Conservation (phyloP, 2,797 vertebrate genomes). For the Trachurus trachurus region DNA sequence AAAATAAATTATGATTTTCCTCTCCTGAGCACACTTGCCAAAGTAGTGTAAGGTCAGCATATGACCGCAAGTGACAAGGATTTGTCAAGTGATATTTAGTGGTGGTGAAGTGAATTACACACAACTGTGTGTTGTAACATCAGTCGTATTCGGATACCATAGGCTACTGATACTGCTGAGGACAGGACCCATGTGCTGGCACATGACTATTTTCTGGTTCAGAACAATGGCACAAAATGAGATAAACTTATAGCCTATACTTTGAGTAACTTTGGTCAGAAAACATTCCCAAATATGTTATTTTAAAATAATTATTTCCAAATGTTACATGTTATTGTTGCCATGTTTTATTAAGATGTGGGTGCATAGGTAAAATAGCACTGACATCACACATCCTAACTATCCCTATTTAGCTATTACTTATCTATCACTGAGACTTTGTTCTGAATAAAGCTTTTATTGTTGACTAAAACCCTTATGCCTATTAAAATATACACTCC, state of each 20-base stretch:
- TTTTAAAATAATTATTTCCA: neutral
- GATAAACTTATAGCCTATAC: neutral
- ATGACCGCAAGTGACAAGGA: constrained; percentile 33
- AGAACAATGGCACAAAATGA: neutral
- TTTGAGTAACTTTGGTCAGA: neutral
- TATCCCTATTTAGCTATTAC: too few species aligned
- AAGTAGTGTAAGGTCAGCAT: constrained; percentile 51
- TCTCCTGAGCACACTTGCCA: constrained; percentile 31
- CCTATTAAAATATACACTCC: neutral
- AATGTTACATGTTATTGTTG: too few species aligned
- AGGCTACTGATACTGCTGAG: neutral
- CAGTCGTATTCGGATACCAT: neutral
- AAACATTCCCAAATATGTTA: neutral
- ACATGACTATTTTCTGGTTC: neutral
- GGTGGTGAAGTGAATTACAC: constrained; percentile 16
- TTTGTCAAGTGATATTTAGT: constrained; percentile 27
- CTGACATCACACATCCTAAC: neutral
- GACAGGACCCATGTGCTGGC: neutral
- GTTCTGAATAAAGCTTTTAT: neutral
- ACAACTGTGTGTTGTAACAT: constrained; percentile 33
- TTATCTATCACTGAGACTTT: neutral
- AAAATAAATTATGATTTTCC: constrained; percentile 57
- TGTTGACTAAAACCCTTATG: neutral
- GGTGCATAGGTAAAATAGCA: neutral
- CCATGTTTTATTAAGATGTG: neutral